A percentile compares a stretch with the other conserved stretches of the same genome.
These are phyloP conservation scores for Lerema accius DNA, from an alignment of 1,140 invertebrate species.

Conservation along the genomic window DNA sequence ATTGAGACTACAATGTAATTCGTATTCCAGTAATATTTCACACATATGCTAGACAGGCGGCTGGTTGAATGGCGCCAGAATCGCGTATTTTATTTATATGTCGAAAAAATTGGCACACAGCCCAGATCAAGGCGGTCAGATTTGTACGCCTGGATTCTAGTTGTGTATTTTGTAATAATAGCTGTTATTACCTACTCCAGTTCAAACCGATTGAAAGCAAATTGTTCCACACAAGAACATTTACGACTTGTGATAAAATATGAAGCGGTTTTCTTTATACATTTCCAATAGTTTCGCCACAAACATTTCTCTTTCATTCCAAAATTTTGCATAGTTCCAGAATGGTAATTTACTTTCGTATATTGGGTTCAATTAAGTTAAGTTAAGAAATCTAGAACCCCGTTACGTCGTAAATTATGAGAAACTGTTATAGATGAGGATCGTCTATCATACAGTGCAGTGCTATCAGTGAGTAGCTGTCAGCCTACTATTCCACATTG, in stretches of 20 bases:
- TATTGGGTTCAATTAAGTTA: too few species aligned
- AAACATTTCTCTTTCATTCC: too few species aligned
- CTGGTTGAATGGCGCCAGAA: slow-evolving; percentile 52
- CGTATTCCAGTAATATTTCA: slow-evolving; percentile 48
- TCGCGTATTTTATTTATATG: slow-evolving; percentile 69
- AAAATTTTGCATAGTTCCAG: too few species aligned
- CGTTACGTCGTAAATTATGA: too few species aligned
- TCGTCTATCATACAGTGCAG: slow-evolving; percentile 26
- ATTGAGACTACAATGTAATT: slow-evolving; percentile 14
- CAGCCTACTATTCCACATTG: slow-evolving; percentile 52
- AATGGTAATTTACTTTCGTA: too few species aligned
- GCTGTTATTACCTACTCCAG: slow-evolving; percentile 4
- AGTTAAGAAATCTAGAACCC: neutral
- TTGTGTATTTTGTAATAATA: slow-evolving; percentile 42
- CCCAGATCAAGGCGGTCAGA: slow-evolving; percentile 49
- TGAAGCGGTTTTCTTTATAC: too few species aligned
- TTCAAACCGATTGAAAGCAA: slow-evolving; percentile 2
- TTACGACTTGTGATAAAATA: too few species aligned
- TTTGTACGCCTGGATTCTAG: slow-evolving; percentile 42
- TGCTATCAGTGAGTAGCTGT: slow-evolving; percentile 44
- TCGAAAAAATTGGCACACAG: slow-evolving; percentile 66
- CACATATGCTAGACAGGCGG: slow-evolving; percentile 40
- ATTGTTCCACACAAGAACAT: too few species aligned
- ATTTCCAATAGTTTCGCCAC: too few species aligned
- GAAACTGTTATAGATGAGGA: neutral